Evolutionary conservation across 2,113 vertebrate species (phyloP).

Genomic region (Morone saxatilis): DNA sequence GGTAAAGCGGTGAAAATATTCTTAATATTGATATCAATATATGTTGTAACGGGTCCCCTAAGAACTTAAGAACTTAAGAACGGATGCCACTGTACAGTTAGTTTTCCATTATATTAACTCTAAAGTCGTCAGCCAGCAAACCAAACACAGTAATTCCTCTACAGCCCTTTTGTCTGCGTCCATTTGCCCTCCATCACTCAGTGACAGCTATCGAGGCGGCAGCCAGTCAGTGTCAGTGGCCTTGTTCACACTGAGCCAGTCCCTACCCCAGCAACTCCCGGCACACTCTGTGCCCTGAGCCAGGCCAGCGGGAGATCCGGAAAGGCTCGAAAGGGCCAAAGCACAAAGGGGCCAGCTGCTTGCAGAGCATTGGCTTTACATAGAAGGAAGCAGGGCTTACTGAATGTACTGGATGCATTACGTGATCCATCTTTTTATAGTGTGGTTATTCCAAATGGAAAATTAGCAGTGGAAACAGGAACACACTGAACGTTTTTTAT

Average conservation of each 20-base stretch:
- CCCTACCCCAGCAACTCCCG: slow-evolving; percentile 69
- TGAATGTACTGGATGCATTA: slow-evolving; percentile 47
- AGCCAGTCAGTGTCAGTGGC: slow-evolving; percentile 61
- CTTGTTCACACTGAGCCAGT: slow-evolving; percentile 74
- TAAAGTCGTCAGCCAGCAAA: background rate
- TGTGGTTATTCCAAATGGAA: slow-evolving; percentile 23
- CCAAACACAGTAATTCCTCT: slow-evolving; percentile 19
- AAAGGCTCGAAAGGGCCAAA: slow-evolving; percentile 67
- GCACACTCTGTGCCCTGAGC: slow-evolving; percentile 63
- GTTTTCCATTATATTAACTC: background rate
- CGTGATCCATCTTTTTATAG: slow-evolving; percentile 59
- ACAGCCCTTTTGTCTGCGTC: slow-evolving; percentile 11
- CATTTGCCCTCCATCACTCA: slow-evolving; percentile 37
- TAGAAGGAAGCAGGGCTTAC: slow-evolving; percentile 48
- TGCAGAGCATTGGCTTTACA: slow-evolving; percentile 72
- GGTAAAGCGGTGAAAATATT: no score
- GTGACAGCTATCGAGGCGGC: slow-evolving; percentile 50
- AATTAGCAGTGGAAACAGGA: slow-evolving; percentile 14
- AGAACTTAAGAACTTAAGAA: background rate
- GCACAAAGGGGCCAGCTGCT: slow-evolving; percentile 84
- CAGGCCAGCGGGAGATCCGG: slow-evolving; percentile 84
- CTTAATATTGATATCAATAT: no score
- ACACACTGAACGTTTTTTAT: background rate
- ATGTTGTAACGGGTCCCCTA: background rate
- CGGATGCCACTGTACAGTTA: background rate